Evolutionary conservation across 2,113 vertebrate genomes (phyloP).

Genomic region (Platycercus adscitus): DNA sequence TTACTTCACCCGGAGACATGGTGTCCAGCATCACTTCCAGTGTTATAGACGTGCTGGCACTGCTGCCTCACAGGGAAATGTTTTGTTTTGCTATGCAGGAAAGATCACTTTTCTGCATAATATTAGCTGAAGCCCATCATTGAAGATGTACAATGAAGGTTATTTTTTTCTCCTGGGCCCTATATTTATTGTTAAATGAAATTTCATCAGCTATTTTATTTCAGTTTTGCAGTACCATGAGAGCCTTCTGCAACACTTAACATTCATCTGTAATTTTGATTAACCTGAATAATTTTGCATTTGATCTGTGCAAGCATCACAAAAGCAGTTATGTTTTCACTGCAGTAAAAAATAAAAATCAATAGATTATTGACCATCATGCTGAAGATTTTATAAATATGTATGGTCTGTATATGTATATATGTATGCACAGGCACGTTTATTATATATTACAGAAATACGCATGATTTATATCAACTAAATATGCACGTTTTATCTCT

Average conservation of each 20-base stretch:
- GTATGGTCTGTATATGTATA: not conserved
- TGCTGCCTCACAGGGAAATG: not conserved
- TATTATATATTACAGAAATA: not conserved
- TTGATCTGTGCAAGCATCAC: not conserved
- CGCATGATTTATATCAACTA: not conserved
- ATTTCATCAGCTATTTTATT: conserved; percentile 39
- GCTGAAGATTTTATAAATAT: not conserved
- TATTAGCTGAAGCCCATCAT: not conserved
- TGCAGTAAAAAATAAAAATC: not conserved
- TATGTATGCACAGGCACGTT: not conserved
- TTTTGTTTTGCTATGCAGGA: not conserved
- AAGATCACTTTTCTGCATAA: not conserved
- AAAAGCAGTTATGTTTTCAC: not conserved
- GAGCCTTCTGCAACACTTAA: conserved; percentile 9
- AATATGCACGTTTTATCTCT: not conserved
- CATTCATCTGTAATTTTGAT: conserved; percentile 20
- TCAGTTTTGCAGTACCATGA: not conserved
- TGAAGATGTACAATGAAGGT: not conserved
- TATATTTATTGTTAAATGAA: not conserved
- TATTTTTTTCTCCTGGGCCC: conserved; percentile 9
- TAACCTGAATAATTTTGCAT: conserved; percentile 48
- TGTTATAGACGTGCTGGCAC: rapidly evolving
- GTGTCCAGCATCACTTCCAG: rapidly evolving
- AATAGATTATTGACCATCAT: not conserved
- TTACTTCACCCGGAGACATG: no score